These are phyloP conservation scores for Choloepus hoffmanni DNA, from an alignment of 2,113 vertebrate genomes.

Conservation along the genomic window DNA sequence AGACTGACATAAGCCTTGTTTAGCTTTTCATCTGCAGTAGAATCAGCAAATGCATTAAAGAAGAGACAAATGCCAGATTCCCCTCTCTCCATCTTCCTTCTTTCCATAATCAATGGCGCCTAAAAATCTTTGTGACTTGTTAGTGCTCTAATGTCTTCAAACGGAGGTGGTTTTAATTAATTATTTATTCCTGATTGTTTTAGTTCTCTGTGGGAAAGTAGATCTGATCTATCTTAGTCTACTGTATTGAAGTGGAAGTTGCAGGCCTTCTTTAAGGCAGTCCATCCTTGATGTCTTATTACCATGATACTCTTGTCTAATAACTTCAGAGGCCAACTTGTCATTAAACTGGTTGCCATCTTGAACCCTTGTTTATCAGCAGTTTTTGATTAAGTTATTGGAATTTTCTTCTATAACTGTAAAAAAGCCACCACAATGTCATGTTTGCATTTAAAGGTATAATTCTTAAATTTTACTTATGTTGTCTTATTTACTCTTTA, in stretches of 20 bases:
- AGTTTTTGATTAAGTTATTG: neutral
- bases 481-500: slow-evolving; percentile 13
- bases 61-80: neutral
- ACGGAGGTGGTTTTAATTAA: neutral
- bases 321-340: neutral
- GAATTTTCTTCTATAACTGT: neutral
- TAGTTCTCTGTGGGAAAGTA: neutral
- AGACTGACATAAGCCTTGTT: neutral
- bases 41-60: neutral
- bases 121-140: neutral
- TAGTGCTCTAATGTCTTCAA: neutral
- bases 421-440: neutral
- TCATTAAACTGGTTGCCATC: neutral
- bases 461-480: neutral
- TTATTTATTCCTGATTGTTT: neutral
- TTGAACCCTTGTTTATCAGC: neutral
- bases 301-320: neutral
- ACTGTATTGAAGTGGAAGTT: neutral
- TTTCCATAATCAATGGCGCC: neutral
- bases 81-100: neutral
- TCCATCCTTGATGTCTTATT: neutral
- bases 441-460: neutral
- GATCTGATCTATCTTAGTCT: neutral
- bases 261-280: neutral
- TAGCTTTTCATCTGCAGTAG: neutral